Evolutionary conservation across 2,797 vertebrate genomes (phyloP).

Genomic region (Cichlasoma orientale): DNA sequence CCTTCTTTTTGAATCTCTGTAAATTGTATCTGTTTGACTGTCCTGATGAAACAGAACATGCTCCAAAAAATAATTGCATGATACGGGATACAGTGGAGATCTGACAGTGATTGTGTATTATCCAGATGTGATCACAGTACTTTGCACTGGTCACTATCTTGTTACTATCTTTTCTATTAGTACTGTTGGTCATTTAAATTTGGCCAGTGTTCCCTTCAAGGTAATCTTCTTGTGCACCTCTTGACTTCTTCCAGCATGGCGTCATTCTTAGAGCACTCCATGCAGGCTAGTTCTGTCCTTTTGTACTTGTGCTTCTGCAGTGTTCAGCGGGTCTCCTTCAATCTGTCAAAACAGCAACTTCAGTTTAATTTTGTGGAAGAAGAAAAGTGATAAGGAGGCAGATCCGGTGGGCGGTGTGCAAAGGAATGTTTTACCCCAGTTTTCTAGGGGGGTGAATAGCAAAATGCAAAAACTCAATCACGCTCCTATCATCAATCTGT

Average conservation of each 20-base stretch:
- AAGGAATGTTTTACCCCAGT: background rate
- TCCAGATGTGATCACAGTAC: background rate
- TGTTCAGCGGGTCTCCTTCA: background rate
- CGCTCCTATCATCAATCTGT: no score
- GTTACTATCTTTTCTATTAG: background rate
- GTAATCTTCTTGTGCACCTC: background rate
- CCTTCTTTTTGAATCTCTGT: no score
- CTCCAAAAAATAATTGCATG: no score
- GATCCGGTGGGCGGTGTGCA: background rate
- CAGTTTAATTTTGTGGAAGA: background rate
- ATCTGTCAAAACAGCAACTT: background rate
- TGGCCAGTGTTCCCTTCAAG: background rate
- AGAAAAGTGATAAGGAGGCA: background rate
- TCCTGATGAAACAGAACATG: background rate
- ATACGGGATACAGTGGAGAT: no score
- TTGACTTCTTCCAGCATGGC: background rate
- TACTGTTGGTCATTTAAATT: background rate
- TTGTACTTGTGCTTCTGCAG: background rate
- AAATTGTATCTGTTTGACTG: background rate
- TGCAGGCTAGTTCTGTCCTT: background rate
- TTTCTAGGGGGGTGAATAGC: no score
- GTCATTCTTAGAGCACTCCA: background rate
- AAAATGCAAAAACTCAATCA: no score
- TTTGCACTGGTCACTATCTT: background rate
- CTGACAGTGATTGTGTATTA: background rate